These are phyloP conservation scores for Mantis religiosa DNA, from an alignment of 2,888 invertebrate species.

Conservation along the genomic window DNA sequence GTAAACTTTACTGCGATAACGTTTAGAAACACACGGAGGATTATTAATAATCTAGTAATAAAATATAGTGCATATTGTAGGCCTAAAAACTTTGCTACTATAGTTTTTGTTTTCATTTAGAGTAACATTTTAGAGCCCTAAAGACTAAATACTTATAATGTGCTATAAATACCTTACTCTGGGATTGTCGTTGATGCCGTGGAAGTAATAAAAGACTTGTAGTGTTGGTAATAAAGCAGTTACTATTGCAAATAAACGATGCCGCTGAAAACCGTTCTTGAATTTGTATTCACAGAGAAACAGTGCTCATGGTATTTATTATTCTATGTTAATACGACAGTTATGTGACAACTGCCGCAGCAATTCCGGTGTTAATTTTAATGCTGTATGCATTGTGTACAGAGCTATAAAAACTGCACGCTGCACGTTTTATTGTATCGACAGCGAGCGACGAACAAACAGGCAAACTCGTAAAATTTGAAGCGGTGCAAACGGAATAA, in stretches of 20 bases:
- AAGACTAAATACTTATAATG: neutral
- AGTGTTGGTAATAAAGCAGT: neutral
- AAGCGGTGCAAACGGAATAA: neutral
- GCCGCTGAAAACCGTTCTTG: no score
- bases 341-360: neutral
- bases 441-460: neutral
- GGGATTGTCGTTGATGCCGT: neutral
- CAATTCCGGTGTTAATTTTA: neutral
- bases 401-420: neutral
- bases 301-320: neutral
- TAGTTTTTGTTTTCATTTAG: neutral
- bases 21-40: neutral
- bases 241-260: neutral
- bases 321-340: neutral
- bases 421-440: neutral
- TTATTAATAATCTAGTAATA: neutral
- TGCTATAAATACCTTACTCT: neutral
- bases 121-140: neutral
- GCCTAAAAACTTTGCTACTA: neutral
- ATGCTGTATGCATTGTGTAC: neutral
- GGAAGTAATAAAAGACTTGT: neutral
- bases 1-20: neutral
- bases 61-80: neutral
- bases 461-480: neutral
- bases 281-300: no score